phyloP scores from a whole-genome alignment of 2,797 vertebrate species.

The Heterohyrax brucei region DNA sequence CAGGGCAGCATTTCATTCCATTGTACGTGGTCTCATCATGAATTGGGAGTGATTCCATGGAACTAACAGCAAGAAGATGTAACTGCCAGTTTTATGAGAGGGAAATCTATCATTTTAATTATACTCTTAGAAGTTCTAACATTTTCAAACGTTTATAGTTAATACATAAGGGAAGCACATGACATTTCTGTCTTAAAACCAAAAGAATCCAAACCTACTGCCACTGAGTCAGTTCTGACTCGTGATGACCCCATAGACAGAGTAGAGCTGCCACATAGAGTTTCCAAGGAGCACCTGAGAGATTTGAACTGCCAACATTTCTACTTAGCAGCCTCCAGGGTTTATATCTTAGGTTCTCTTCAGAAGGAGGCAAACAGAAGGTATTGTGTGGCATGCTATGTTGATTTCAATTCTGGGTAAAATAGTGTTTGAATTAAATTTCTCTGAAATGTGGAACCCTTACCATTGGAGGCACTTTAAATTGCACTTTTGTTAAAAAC shows the following conservation, averaged over 20 bases:
- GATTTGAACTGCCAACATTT: too few relatives aligned
- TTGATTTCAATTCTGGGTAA: slow-evolving; percentile 13
- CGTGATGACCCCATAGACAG: too few relatives aligned
- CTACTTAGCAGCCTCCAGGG: too few relatives aligned
- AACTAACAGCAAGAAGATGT: neutral
- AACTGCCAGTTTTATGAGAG: neutral
- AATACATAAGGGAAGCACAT: neutral
- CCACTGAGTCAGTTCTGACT: too few relatives aligned
- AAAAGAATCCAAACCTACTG: too few relatives aligned
- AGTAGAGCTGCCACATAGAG: too few relatives aligned
- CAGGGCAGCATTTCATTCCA: neutral
- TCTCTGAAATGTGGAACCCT: neutral
- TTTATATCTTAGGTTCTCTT: neutral
- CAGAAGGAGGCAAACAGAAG: neutral
- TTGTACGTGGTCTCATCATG: neutral
- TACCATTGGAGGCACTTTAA: neutral
- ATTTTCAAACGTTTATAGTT: neutral
- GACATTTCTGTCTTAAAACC: too few relatives aligned
- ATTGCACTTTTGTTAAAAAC: neutral
- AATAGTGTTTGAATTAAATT: neutral
- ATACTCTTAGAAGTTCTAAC: slow-evolving; percentile 16
- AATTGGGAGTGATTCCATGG: too few relatives aligned
- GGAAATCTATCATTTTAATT: slow-evolving; percentile 7
- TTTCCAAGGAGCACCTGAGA: too few relatives aligned
- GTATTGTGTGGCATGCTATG: neutral